A percentile compares a stretch with the other conserved stretches of the same genome.
Conservation (phyloP, 2,797 vertebrate species). For the Pipistrellus pipistrellus region DNA sequence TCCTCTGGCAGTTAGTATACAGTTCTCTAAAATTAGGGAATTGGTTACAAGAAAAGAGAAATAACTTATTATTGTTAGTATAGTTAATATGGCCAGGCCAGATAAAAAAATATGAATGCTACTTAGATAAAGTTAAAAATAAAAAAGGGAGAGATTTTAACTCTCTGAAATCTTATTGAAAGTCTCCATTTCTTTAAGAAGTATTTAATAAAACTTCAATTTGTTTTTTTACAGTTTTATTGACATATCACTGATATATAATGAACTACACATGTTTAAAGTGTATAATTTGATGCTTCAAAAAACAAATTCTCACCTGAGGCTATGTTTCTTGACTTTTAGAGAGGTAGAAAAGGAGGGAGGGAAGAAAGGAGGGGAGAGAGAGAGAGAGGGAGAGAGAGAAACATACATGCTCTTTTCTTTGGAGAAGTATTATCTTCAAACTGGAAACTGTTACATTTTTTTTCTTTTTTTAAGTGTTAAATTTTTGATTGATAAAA, state of each 20-base stretch:
- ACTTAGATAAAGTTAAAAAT: not conserved
- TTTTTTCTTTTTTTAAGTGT: not conserved
- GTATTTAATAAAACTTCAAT: not conserved
- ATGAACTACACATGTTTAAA: not conserved
- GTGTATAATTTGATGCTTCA: not conserved
- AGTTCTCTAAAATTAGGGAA: not conserved
- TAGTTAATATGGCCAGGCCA: not conserved
- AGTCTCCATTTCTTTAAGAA: not conserved
- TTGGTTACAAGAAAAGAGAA: not conserved
- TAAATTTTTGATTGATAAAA: slow-evolving; percentile 5
- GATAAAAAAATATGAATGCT: not conserved
- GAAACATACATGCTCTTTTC: not conserved
- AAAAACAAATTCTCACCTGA: not conserved
- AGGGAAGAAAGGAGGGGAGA: too few relatives aligned
- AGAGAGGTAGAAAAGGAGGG: too few relatives aligned
- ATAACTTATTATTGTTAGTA: not conserved
- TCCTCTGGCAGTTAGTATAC: not conserved
- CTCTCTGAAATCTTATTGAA: not conserved
- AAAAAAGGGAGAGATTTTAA: not conserved
- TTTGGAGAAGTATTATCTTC: not conserved
- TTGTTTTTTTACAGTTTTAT: not conserved
- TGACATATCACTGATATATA: not conserved
- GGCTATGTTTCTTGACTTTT: not conserved
- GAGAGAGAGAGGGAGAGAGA: too few relatives aligned
- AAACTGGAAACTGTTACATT: not conserved